Evolutionary conservation across 2,888 invertebrate species (phyloP).

Genomic region (Amphipoea lucens): DNA sequence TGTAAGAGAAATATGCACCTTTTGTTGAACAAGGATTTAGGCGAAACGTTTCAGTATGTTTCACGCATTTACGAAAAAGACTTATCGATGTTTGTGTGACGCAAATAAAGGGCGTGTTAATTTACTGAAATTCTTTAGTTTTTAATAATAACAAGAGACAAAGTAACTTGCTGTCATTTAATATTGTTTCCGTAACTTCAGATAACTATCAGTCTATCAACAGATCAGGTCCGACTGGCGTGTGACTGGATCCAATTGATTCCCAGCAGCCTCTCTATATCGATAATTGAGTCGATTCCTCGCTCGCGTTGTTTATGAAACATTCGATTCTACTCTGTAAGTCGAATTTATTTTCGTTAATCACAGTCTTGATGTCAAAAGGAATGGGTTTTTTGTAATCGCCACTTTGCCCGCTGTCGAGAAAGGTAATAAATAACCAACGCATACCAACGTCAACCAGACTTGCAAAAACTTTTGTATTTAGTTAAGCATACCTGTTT

Average conservation of each 20-base stretch:
- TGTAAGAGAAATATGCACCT: background rate
- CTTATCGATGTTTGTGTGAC: background rate
- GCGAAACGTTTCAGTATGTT: slow-evolving; percentile 1
- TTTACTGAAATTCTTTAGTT: background rate
- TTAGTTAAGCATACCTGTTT: background rate
- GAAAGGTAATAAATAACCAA: background rate
- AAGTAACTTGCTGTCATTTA: background rate
- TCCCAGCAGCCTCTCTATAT: slow-evolving; percentile 34
- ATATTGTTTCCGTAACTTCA: background rate
- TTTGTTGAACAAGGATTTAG: slow-evolving; percentile 4
- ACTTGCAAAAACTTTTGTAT: background rate
- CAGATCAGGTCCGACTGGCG: slow-evolving; percentile 12
- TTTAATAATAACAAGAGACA: background rate
- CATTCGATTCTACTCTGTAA: slow-evolving; percentile 50
- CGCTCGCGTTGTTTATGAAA: slow-evolving; percentile 41
- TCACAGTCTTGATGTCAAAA: slow-evolving; percentile 29
- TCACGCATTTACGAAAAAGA: background rate
- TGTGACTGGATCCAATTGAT: slow-evolving; percentile 40
- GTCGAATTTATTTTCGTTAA: slow-evolving; percentile 53
- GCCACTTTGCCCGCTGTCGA: background rate
- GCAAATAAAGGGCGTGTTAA: background rate
- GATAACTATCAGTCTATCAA: slow-evolving; percentile 22
- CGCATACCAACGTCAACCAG: background rate
- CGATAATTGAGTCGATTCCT: slow-evolving; percentile 45
- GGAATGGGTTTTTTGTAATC: slow-evolving; percentile 42